Evolutionary conservation across 2,113 vertebrate species (phyloP).

Genomic region (Tenebrosternarchus preto): DNA sequence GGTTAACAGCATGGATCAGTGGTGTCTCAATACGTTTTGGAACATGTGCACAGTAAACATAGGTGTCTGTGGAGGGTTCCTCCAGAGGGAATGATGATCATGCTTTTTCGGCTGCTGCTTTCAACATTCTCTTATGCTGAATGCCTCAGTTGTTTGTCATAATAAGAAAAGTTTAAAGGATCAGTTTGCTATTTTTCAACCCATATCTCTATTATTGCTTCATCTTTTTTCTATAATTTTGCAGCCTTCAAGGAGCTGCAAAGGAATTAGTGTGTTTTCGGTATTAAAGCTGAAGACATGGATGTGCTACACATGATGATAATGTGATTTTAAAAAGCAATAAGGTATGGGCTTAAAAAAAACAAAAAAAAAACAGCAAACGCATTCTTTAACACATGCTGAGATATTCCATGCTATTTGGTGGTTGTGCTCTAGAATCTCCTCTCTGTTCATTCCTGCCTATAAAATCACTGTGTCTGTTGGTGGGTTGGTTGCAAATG

Average conservation of each 20-base stretch:
- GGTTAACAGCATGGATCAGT: conserved; percentile 13
- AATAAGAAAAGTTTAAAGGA: no score
- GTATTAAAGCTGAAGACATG: no score
- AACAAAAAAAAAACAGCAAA: no score
- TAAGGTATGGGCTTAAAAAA: no score
- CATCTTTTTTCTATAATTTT: no score
- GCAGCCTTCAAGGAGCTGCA: no score
- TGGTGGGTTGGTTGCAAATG: neutral
- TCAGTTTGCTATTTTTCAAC: no score
- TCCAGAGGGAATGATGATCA: neutral
- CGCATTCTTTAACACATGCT: neutral
- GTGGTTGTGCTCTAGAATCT: conserved; percentile 22
- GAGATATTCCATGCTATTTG: neutral
- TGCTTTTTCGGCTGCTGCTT: neutral
- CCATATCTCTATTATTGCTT: no score
- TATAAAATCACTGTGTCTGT: neutral
- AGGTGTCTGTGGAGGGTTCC: neutral
- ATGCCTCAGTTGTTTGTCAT: neutral
- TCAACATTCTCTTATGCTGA: neutral
- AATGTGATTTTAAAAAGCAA: no score
- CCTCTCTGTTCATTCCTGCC: neutral
- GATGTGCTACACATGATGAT: no score
- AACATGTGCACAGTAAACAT: neutral
- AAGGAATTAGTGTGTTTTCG: no score
- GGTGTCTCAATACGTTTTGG: neutral